Percentiles rank a stretch among this genome's conserved stretches.
Conservation (phyloP, 2,888 invertebrate species). For the Ptilodon capucinus region DNA sequence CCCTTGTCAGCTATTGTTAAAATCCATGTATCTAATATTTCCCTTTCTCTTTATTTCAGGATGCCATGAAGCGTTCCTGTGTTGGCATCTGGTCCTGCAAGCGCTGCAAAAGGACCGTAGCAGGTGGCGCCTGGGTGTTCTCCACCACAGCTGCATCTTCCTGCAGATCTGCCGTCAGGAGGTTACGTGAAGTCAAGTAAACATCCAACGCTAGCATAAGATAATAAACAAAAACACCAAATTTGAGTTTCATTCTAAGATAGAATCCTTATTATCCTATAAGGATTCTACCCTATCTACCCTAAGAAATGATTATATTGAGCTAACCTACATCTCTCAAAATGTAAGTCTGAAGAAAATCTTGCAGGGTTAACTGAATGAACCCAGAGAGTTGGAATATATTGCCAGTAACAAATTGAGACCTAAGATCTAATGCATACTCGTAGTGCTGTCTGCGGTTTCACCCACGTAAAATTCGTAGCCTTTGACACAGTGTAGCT, state of each 20-base stretch:
- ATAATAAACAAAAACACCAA: constrained; percentile 60
- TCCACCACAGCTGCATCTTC: constrained; percentile 99
- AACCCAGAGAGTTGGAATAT: too few species aligned
- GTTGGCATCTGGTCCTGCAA: constrained; percentile 99
- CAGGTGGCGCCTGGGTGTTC: constrained; percentile 99
- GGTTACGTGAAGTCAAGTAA: constrained; percentile 92
- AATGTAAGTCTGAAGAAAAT: too few species aligned
- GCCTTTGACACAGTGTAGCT: too few species aligned
- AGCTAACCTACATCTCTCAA: too few species aligned
- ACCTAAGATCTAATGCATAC: too few species aligned
- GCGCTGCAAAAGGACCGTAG: constrained; percentile 97
- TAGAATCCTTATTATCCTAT: not conserved
- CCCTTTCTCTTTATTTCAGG: constrained; percentile 82
- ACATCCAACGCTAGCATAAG: constrained; percentile 65
- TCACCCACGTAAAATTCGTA: too few species aligned
- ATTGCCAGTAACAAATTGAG: too few species aligned
- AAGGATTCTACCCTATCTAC: too few species aligned
- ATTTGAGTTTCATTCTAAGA: constrained; percentile 20
- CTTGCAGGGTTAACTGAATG: too few species aligned
- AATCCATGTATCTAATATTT: constrained; percentile 2
- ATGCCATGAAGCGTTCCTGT: constrained; percentile 98
- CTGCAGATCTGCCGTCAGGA: constrained; percentile 97
- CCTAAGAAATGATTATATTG: too few species aligned
- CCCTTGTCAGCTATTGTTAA: too few species aligned
- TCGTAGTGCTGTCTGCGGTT: too few species aligned